phyloP scores from a whole-genome alignment of 2,113 vertebrate genomes.

The Raja brachyura region DNA sequence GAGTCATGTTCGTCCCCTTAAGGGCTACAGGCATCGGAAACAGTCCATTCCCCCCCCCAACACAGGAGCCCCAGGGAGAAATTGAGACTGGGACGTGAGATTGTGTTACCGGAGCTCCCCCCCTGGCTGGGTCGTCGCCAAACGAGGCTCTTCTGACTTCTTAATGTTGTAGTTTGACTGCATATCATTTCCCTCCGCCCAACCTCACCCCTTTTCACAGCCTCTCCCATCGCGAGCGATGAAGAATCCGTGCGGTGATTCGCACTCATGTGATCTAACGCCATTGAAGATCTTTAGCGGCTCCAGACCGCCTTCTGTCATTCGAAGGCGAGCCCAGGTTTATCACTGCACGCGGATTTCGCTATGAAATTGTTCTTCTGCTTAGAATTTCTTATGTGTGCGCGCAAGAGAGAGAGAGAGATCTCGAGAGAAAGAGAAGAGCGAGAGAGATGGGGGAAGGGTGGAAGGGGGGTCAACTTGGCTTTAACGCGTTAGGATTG shows the following conservation, averaged over 20 bases:
- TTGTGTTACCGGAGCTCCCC: too few species aligned
- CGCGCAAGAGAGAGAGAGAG: neutral
- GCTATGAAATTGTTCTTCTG: neutral
- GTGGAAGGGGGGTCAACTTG: too few species aligned
- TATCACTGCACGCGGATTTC: neutral
- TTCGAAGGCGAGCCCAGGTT: neutral
- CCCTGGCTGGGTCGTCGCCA: neutral
- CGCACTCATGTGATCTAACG: neutral
- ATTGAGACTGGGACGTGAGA: neutral
- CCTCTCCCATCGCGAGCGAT: neutral
- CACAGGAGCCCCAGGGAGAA: neutral
- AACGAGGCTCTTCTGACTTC: neutral
- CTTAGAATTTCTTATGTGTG: neutral
- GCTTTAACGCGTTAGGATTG: neutral
- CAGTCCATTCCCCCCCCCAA: neutral
- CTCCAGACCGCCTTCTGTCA: neutral
- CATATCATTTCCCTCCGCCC: neutral
- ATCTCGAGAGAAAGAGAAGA: neutral
- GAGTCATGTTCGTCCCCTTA: neutral
- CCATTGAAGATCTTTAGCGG: neutral
- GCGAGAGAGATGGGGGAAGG: neutral
- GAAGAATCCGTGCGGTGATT: neutral
- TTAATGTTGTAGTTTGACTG: neutral
- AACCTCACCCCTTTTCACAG: neutral
- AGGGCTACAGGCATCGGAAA: too few species aligned